A percentile compares a stretch with the other conserved stretches of the same genome.
phyloP scores from a whole-genome alignment of 2,113 vertebrate species.

The Sigmodon hispidus region DNA sequence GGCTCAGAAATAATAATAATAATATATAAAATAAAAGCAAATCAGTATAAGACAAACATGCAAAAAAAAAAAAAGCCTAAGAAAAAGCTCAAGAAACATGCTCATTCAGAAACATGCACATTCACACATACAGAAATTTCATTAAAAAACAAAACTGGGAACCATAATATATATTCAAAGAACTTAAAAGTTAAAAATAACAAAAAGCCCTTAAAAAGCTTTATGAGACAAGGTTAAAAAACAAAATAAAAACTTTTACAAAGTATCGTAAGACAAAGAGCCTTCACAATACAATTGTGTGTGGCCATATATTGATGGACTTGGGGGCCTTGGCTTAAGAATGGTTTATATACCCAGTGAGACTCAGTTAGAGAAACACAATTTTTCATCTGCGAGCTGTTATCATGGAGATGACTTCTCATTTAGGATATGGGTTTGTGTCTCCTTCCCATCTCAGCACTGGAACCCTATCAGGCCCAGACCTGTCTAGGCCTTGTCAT shows the following conservation, averaged over 20 bases:
- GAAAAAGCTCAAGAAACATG: background rate
- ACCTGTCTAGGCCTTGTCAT: background rate
- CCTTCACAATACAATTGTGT: background rate
- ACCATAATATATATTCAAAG: background rate
- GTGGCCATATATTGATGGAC: background rate
- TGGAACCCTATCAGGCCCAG: background rate
- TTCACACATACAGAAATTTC: background rate
- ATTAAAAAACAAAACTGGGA: background rate
- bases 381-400: background rate
- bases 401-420: background rate
- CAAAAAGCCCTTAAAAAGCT: background rate
- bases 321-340: background rate
- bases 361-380: background rate
- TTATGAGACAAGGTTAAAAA: background rate
- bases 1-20: conserved; percentile 92
- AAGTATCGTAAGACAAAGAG: background rate
- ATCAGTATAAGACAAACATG: background rate
- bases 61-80: background rate
- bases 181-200: background rate
- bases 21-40: background rate
- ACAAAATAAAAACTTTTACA: background rate
- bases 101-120: background rate
- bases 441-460: background rate
- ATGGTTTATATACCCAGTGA: background rate
- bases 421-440: background rate